Evolutionary conservation across 2,888 invertebrate genomes (phyloP).

Genomic region (Achlya flavicornis): DNA sequence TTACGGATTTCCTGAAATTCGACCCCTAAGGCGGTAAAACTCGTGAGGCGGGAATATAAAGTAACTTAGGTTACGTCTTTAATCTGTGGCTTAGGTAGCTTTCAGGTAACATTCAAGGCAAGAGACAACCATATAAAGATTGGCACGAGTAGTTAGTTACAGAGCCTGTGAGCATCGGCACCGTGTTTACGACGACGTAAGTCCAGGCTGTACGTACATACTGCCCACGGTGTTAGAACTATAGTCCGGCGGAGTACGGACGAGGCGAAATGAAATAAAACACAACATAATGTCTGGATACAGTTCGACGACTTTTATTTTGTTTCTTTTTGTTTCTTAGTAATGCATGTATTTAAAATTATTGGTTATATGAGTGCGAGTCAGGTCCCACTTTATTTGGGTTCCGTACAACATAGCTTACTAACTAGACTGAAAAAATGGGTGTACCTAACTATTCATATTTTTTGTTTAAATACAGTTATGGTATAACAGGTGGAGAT

Average conservation of each 20-base stretch:
- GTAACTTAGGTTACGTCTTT: too few species aligned
- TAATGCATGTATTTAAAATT: too few species aligned
- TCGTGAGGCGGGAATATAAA: too few species aligned
- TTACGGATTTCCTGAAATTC: too few species aligned
- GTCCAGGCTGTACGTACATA: not conserved
- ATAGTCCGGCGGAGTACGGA: not conserved
- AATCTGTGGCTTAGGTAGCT: not conserved
- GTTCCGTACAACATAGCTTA: too few species aligned
- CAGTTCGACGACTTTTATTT: not conserved
- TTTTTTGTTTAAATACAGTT: too few species aligned
- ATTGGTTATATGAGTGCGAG: too few species aligned
- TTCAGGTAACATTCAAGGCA: not conserved
- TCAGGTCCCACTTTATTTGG: too few species aligned
- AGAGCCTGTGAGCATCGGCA: conserved; percentile 1
- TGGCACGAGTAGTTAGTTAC: not conserved
- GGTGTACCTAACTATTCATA: too few species aligned
- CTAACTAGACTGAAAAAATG: too few species aligned
- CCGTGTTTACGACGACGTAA: not conserved
- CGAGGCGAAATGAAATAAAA: not conserved
- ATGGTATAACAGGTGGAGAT: too few species aligned
- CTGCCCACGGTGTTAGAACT: not conserved
- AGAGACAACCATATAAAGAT: not conserved
- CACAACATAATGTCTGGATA: not conserved
- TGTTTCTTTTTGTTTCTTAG: not conserved
- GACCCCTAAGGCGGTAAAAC: too few species aligned